Evolutionary conservation across 1,140 invertebrate genomes (phyloP).

Genomic region (Papilio helenus): DNA sequence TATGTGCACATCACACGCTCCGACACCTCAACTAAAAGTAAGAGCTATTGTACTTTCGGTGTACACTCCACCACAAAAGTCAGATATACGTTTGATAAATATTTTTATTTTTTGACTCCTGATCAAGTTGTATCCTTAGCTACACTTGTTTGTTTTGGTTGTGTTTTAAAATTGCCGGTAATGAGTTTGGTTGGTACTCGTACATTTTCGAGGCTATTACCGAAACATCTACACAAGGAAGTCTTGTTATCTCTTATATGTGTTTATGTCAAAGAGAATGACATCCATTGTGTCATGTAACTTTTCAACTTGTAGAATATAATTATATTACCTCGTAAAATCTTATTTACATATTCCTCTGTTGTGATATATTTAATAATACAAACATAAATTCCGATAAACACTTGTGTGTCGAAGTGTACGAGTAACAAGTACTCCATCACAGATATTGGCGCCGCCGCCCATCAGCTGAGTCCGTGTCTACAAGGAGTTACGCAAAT

Average conservation of each 20-base stretch:
- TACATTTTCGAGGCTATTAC: no score
- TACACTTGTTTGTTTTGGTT: neutral
- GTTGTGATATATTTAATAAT: constrained; percentile 25
- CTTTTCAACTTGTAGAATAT: no score
- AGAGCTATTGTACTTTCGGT: constrained; percentile 47
- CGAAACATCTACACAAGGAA: no score
- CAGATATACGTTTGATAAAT: neutral
- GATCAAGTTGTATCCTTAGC: neutral
- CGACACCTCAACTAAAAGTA: constrained; percentile 58
- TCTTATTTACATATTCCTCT: neutral
- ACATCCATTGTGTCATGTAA: no score
- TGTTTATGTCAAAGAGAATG: no score
- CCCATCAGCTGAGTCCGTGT: constrained; percentile 51
- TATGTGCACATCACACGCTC: constrained; percentile 43
- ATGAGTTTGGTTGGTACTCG: no score
- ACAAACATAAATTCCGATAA: constrained; percentile 2
- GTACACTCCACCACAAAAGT: constrained; percentile 40
- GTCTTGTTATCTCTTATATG: no score
- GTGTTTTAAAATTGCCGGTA: no score
- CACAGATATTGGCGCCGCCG: constrained; percentile 65
- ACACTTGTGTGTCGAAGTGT: constrained; percentile 42
- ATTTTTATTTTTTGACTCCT: neutral
- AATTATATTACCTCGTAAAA: no score
- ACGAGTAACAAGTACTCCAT: constrained; percentile 66
- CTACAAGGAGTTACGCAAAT: neutral